Percentiles rank a stretch among this genome's conserved stretches.
phyloP scores from a whole-genome alignment of 2,113 vertebrate genomes.

The Coregonus clupeaformis region DNA sequence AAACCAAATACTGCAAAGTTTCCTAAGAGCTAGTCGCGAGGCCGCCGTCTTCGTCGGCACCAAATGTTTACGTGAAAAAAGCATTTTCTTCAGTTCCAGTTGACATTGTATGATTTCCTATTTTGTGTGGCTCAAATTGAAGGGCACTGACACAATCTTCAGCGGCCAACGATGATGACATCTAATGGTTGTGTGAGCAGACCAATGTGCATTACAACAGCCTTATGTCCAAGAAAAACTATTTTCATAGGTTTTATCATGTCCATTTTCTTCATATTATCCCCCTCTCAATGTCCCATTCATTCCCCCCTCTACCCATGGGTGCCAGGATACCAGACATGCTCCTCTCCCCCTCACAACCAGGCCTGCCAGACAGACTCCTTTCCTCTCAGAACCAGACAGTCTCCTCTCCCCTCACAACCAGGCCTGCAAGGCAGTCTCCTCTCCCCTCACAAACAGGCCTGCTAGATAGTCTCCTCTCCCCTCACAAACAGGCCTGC shows the following conservation, averaged over 20 bases:
- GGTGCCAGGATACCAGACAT: slow-evolving; percentile 94
- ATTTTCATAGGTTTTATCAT: no score
- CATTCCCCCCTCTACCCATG: slow-evolving; percentile 92
- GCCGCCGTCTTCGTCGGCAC: no score
- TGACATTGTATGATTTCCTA: not conserved
- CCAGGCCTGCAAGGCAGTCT: slow-evolving; percentile 98
- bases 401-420: slow-evolving; percentile 73
- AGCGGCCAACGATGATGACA: no score
- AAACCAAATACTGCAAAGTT: no score
- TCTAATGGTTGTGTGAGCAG: no score
- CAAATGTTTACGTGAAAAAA: slow-evolving; percentile 13
- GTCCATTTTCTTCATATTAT: no score
- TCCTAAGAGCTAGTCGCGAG: no score
- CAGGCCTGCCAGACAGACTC: slow-evolving; percentile 97
- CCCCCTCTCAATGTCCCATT: no score
- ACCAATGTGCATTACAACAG: no score
- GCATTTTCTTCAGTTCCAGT: slow-evolving; percentile 24
- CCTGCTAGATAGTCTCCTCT: slow-evolving; percentile 98
- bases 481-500: slow-evolving; percentile 97
- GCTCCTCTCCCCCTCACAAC: slow-evolving; percentile 78
- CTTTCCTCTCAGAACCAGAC: slow-evolving; percentile 99
- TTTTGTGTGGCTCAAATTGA: not conserved
- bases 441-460: slow-evolving; percentile 97
- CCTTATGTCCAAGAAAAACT: no score
- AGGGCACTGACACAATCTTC: no score